Evolutionary conservation across 2,113 vertebrate species (phyloP), one percentile per base, ranked within the genome.

Genomic region (Heterocephalus glaber): DNA sequence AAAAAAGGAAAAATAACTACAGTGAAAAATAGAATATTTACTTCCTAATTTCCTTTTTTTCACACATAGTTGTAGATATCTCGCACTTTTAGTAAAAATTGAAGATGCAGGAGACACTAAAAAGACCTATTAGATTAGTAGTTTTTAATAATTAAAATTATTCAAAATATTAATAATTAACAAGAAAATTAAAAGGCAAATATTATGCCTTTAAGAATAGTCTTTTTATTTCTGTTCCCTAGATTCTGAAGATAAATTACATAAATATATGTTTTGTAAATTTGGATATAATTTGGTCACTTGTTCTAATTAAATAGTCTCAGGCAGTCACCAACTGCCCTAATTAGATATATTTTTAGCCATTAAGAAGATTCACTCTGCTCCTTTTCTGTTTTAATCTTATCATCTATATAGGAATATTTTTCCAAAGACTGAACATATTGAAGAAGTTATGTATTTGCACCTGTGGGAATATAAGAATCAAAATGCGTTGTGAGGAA

Each of bases 371-470:
- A 72, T 85, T 82, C 16, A 17, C 24, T n/a, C 8, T 35, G 12
- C 24, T 77, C 38, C 49, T 95, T 94, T 96, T 95, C 72, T 92
- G 14, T 87, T 86, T 95, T 93, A 89, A 86, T 94, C 44, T 84
- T 92, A 83, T 58, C 84, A 86, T 33, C 47, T 86, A 14, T 61
- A 35, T 44, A 80, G 24, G 13, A 96, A 61, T 92, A 85, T 89
- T 92, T 94, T 96, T 81, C 41, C 68, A 89, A 89, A 89, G 76
- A 88, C 26, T 76, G 56, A 96, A 66, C 5, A 84, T 63, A 63
- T 14, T 33, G 77, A 16, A 79, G n/a, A 68, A 94, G 44, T 60
- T 76, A 28, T 88, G 11, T 13, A 33, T 91, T 95, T 94, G 52
- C 41, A 89, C 24, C 12, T 95, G 61, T 95, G 68, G 19, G 47